Conservation (phyloP, 2,888 invertebrate genomes). For the Apoderus coryli region DNA sequence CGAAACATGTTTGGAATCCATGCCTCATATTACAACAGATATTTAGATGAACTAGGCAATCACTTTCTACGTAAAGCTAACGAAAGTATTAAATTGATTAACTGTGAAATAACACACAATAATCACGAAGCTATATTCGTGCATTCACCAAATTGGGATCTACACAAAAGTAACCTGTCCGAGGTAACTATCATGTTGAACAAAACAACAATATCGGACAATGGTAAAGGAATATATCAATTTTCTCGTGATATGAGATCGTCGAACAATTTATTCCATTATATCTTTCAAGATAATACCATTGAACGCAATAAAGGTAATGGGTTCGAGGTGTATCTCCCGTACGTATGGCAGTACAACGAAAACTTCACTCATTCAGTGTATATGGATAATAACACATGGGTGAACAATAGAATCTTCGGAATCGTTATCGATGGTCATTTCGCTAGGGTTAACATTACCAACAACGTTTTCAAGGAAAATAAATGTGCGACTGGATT, state of each 20-base stretch:
- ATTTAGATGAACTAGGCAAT: slow-evolving; percentile 72
- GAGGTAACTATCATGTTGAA: slow-evolving; percentile 85
- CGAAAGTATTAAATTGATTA: slow-evolving; percentile 66
- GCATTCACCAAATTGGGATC: slow-evolving; percentile 76
- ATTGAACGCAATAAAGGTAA: slow-evolving; percentile 60
- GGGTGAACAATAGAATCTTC: slow-evolving; percentile 76
- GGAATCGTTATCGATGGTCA: slow-evolving; percentile 81
- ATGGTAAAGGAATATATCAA: slow-evolving; percentile 76
- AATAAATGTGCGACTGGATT: slow-evolving; percentile 74
- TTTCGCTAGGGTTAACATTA: slow-evolving; percentile 78
- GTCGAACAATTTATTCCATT: slow-evolving; percentile 95
- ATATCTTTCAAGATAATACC: slow-evolving; percentile 73
- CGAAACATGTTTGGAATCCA: slow-evolving; percentile 70
- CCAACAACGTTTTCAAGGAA: slow-evolving; percentile 68
- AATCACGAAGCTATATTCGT: slow-evolving; percentile 66
- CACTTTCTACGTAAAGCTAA: slow-evolving; percentile 78
- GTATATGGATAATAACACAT: slow-evolving; percentile 73
- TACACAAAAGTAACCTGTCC: slow-evolving; percentile 72
- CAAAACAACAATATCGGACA: slow-evolving; percentile 69
- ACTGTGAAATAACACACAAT: slow-evolving; percentile 71
- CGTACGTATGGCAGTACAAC: slow-evolving; percentile 91
- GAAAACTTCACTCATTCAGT: slow-evolving; percentile 89
- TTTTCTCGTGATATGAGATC: slow-evolving; percentile 86
- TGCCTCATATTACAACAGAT: slow-evolving; percentile 77
- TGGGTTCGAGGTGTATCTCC: slow-evolving; percentile 78